A percentile compares a stretch with the other conserved stretches of the same genome.
Evolutionary conservation across 1,140 invertebrate species (phyloP).

Genomic region (Lucilia sericata): DNA sequence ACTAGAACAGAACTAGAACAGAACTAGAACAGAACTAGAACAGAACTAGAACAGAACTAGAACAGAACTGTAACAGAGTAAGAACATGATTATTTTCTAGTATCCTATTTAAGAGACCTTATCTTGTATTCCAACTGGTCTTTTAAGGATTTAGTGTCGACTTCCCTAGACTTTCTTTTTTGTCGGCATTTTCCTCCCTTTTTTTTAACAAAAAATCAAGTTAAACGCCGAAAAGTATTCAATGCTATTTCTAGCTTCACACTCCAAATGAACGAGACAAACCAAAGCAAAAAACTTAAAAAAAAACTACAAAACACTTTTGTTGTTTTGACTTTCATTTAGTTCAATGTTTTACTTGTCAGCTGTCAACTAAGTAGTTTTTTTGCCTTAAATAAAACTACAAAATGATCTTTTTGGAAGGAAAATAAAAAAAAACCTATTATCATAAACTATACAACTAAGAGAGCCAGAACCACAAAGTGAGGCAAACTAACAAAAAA

Average conservation of each 20-base stretch:
- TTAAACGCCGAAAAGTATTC: background rate
- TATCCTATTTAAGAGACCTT: too few species aligned
- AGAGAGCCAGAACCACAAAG: too few species aligned
- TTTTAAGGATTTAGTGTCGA: background rate
- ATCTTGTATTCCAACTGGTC: background rate
- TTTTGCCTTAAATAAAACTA: background rate
- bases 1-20: too few species aligned
- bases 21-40: too few species aligned
- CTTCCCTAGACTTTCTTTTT: background rate
- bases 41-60: too few species aligned
- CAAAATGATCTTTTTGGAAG: too few species aligned
- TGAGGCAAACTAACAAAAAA: too few species aligned
- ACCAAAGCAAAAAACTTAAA: background rate
- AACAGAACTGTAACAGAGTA: too few species aligned
- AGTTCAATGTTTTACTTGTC: slow-evolving; percentile 16
- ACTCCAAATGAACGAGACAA: background rate
- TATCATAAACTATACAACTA: too few species aligned
- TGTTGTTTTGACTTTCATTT: slow-evolving; percentile 5
- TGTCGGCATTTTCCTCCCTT: background rate
- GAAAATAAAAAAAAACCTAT: too few species aligned
- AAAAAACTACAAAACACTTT: background rate
- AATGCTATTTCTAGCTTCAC: background rate
- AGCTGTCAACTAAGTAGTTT: background rate
- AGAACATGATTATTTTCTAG: too few species aligned
- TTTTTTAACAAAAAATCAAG: background rate